Conservation (phyloP, 2,797 vertebrate genomes). For the Microctenopoma steveboyesi region DNA sequence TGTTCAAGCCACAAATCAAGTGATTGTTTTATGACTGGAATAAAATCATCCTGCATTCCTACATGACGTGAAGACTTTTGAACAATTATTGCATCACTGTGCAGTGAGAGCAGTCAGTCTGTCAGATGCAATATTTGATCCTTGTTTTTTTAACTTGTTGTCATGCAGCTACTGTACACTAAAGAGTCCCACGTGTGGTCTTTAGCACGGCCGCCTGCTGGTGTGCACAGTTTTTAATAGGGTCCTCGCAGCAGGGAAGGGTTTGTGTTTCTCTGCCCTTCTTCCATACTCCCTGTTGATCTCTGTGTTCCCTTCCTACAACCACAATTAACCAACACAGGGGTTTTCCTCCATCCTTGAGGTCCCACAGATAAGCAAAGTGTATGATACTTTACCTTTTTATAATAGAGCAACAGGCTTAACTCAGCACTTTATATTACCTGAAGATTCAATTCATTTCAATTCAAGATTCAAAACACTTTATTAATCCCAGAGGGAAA, state of each 20-base stretch:
- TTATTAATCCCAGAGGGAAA: too few relatives aligned
- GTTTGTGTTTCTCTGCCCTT: conserved; percentile 61
- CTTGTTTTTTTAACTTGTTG: conserved; percentile 44
- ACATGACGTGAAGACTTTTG: neutral
- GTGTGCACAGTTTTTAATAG: conserved; percentile 74
- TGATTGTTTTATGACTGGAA: conserved; percentile 3
- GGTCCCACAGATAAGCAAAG: neutral
- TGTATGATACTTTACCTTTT: neutral
- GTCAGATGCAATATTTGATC: conserved; percentile 42
- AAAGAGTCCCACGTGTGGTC: conserved; percentile 64
- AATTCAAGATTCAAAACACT: too few relatives aligned
- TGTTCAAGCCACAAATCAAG: neutral
- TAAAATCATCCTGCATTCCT: neutral
- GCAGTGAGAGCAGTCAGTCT: conserved; percentile 41
- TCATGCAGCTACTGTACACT: conserved; percentile 65
- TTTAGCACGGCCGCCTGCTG: conserved; percentile 72
- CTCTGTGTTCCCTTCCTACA: conserved; percentile 21
- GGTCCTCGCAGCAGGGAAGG: conserved; percentile 71
- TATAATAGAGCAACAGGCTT: conserved; percentile 26
- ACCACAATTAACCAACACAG: conserved; percentile 7
- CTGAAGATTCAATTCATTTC: neutral
- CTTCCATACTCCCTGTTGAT: conserved; percentile 40
- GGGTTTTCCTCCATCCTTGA: conserved; percentile 11
- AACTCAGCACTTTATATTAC: conserved; percentile 24
- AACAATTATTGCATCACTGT: neutral